phyloP scores from a whole-genome alignment of 2,797 vertebrate species.

The Gobionotothen gibberifrons region DNA sequence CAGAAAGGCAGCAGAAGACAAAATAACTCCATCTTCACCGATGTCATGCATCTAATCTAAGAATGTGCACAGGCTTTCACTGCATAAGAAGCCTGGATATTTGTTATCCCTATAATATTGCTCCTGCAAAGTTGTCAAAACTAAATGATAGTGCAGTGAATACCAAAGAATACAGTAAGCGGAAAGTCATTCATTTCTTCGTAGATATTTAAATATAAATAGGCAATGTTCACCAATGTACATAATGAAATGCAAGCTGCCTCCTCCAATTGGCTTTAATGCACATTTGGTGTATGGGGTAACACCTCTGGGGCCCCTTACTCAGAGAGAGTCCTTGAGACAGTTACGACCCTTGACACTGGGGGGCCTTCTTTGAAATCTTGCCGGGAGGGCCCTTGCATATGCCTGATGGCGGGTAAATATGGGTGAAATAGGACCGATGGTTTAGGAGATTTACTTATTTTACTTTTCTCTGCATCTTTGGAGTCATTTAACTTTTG shows the following conservation, averaged over 20 bases:
- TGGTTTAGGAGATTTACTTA: background rate
- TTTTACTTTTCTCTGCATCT: background rate
- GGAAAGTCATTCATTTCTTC: background rate
- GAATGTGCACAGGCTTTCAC: constrained; percentile 23
- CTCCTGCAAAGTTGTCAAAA: constrained; percentile 20
- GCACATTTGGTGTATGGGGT: constrained; percentile 17
- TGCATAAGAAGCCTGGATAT: constrained; percentile 5
- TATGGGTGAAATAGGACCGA: background rate
- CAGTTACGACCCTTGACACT: constrained; percentile 8
- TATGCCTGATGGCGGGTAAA: constrained; percentile 19
- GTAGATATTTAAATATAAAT: background rate
- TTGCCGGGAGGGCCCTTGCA: constrained; percentile 25
- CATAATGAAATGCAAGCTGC: constrained; percentile 16
- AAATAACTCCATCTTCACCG: constrained; percentile 15
- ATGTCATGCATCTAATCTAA: constrained; percentile 51
- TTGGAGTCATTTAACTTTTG: background rate
- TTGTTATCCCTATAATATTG: constrained; percentile 23
- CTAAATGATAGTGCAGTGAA: constrained; percentile 21
- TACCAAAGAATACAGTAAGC: constrained; percentile 13
- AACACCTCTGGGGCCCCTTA: constrained; percentile 9
- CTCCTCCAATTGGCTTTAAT: constrained; percentile 24
- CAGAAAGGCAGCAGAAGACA: constrained; percentile 29
- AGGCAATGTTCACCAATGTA: background rate
- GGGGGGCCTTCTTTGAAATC: constrained; percentile 6
- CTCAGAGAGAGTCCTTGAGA: background rate